Conservation (phyloP, 2,797 vertebrate species). For the Enteromius mattozi region DNA sequence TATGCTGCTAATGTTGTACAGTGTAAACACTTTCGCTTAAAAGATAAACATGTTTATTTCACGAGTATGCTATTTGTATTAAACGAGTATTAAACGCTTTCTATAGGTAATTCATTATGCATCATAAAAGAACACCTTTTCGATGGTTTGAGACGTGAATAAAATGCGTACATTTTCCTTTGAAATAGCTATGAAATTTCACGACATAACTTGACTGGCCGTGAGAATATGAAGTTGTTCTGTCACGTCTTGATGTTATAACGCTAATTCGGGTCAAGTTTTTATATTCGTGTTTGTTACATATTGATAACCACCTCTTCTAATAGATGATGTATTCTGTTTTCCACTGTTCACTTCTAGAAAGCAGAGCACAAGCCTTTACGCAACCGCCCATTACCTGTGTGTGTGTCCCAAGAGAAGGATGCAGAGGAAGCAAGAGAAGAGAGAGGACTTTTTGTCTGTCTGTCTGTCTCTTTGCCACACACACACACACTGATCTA, state of each 20-base stretch:
- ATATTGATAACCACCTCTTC: constrained; percentile 4
- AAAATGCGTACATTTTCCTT: too few species aligned
- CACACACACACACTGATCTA: neutral
- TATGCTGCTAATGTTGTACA: constrained; percentile 66
- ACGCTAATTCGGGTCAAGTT: neutral
- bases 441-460: neutral
- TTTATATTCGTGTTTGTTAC: neutral
- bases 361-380: neutral
- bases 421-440: neutral
- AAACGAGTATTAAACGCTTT: neutral
- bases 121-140: neutral
- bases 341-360: neutral
- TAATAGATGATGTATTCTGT: constrained; percentile 26
- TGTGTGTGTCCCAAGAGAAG: constrained; percentile 16
- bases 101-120: neutral
- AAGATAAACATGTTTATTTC: neutral
- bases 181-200: neutral
- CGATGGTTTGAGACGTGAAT: too few species aligned
- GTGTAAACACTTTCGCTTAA: constrained; percentile 11
- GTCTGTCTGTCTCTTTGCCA: neutral
- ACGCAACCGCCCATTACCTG: neutral
- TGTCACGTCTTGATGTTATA: neutral
- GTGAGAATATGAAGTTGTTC: neutral
- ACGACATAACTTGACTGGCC: neutral
- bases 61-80: neutral